Conservation (phyloP, 2,797 vertebrate species). For the Rhinatrema bivittatum region DNA sequence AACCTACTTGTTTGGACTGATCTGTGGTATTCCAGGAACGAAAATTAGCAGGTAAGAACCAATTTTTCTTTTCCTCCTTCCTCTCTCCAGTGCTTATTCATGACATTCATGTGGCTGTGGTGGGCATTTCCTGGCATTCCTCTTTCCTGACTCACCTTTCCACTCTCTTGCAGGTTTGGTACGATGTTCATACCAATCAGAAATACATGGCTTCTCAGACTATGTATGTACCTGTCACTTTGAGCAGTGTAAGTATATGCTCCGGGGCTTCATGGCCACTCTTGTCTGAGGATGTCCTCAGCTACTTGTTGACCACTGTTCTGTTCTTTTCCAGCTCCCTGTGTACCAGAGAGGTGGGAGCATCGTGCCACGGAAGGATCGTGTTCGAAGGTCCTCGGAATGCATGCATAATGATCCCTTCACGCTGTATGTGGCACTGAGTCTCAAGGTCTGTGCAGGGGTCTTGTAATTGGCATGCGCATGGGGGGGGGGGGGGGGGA, state of each 20-base stretch:
- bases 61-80: rapidly evolving
- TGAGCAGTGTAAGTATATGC: constrained; percentile 67
- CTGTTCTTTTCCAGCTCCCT: constrained; percentile 57
- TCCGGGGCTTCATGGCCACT: too few species aligned
- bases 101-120: not conserved
- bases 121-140: not conserved
- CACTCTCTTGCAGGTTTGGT: constrained; percentile 72
- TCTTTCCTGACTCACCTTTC: not conserved
- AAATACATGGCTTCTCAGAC: constrained; percentile 75
- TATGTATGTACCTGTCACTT: constrained; percentile 77
- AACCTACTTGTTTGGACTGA: too few species aligned
- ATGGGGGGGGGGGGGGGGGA: too few species aligned
- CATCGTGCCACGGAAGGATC: constrained; percentile 74
- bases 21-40: too few species aligned
- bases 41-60: too few species aligned
- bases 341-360: constrained; percentile 84
- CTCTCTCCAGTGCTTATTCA: not conserved
- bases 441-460: constrained; percentile 65
- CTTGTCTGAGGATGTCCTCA: too few species aligned
- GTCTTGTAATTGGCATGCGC: too few species aligned
- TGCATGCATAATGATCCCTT: constrained; percentile 82
- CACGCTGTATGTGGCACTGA: constrained; percentile 77
- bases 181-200: constrained; percentile 72
- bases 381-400: constrained; percentile 72
- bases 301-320: not conserved